Base-by-base conservation (phyloP, 2,888 invertebrate genomes). In the Eupithecia centaureata region DNA sequence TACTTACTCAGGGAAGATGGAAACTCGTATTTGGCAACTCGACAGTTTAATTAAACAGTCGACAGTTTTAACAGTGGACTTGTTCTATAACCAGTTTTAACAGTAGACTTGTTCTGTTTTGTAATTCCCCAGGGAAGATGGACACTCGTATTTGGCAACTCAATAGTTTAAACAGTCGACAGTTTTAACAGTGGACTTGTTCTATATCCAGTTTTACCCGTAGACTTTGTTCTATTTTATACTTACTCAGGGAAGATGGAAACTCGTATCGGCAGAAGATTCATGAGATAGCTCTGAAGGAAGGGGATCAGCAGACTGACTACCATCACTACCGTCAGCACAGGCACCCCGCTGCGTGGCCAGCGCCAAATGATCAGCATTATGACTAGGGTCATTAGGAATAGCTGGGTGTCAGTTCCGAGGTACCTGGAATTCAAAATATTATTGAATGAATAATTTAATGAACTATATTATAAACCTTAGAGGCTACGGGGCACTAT, bases 241-340 rank as follows among this genome's bases (percentile, higher is more conserved):
- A 89, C 92, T 90, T 78, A 93, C 92, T 93, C 93, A 5, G 93
- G 93, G 74, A 89, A 92, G 42, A 93, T 76, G 79, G 91, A 91
- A 77, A 90, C 90, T 73, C 92, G 75, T 7, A 93, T 91, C 0
- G 93, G 93, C 72, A 92, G 65, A 0, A 93, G 80, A 1, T 93
- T 82, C 92, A 92, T 92, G 73, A 93, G 84, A 78, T 92, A 93
- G 67, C 88, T 92, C 77, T 93, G 92, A 25, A 92, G 75, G 82
- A 92, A 92, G 0, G 93, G 93, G 25, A 93, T 90, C 5, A 92
- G 71, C 0, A 93, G 83, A 69, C 92, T 91, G 75, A 91, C 71
- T 18, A 79, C 79, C 92, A 93, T 91, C 35, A 93, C 84, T 8
- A 74, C 61, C 5, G 87, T 79, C 7, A 93, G 83, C 0, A 92